phyloP scores from a whole-genome alignment of 1,140 invertebrate species.

The Panagrolaimus sp. region DNA sequence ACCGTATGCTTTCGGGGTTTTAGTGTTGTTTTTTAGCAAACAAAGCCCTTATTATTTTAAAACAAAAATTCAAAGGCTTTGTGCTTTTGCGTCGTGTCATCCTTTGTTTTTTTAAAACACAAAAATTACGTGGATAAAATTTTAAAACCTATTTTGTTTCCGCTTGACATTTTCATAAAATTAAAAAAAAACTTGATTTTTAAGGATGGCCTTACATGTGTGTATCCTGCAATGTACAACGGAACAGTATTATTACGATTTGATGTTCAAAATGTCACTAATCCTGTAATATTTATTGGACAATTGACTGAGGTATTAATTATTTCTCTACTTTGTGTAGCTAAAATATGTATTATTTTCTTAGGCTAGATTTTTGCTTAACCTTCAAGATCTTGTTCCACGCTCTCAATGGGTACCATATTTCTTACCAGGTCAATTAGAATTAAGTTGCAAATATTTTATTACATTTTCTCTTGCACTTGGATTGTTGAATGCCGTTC shows the following conservation, averaged over 20 bases:
- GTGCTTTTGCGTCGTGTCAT: no score
- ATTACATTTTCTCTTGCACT: slow-evolving; percentile 82
- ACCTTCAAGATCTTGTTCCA: slow-evolving; percentile 74
- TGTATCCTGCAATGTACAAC: slow-evolving; percentile 66
- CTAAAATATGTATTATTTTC: slow-evolving; percentile 14
- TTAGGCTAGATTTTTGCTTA: slow-evolving; percentile 50
- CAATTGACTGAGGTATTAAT: slow-evolving; percentile 61
- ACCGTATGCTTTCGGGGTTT: no score
- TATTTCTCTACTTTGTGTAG: slow-evolving; percentile 46
- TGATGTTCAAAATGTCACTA: slow-evolving; percentile 38
- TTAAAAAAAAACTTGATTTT: slow-evolving; percentile 16
- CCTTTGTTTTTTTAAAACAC: neutral
- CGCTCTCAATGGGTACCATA: slow-evolving; percentile 61
- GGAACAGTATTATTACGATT: slow-evolving; percentile 67
- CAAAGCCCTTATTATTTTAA: no score
- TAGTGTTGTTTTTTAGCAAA: no score
- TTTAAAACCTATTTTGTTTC: neutral
- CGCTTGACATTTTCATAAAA: no score
- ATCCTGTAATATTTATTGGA: slow-evolving; percentile 62
- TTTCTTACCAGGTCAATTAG: slow-evolving; percentile 33
- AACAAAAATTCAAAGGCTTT: no score
- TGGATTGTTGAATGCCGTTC: slow-evolving; percentile 81
- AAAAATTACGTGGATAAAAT: neutral
- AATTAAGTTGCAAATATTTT: slow-evolving; percentile 63
- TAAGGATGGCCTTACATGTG: slow-evolving; percentile 57